Evolutionary conservation across 1,140 invertebrate genomes (phyloP), one percentile per base, ranked within the genome.

Genomic region (Watersipora subatra): DNA sequence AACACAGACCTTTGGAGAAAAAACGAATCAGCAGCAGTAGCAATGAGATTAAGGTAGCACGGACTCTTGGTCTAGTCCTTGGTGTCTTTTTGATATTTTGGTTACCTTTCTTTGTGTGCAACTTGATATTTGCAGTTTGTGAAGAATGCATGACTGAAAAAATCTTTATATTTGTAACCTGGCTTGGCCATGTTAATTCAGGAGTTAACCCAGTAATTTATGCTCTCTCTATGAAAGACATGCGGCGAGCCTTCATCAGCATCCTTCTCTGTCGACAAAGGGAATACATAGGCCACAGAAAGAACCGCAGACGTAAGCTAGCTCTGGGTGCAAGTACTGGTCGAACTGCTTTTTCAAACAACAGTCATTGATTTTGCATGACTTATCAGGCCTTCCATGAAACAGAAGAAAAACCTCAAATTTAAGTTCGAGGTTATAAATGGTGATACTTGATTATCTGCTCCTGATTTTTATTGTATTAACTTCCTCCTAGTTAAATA

Each of bases 61-160:
- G 93, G 22, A 97, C 94, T 0, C 84, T 98, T 64, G 93, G 93
- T 17, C 96, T 99, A 64, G 82, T 84, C 2, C 96, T 99, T 62
- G 93, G 90, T 66, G 92, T 93, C 0, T 98, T 99, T 74, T 90
- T 89, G 19, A 82, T 96, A 64, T 98, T 94, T 76, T 99, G 94
- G 95, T 81, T 97, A 29, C 95, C 95, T 1, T 99, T 96, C 78
- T 96, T 97, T 78, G 88, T 94, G 0, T 83, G 94, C 29, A 92
- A 93, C 1, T 79, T 95, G 12, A 85, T 95, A 28, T 69, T 84
- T 87, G 73, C 90, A 87, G 77, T 80, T n/a, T 93, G 93, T 73
- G 80, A 89, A 1, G 67, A 70, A 2, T 81, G 77, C 73, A 64
- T 85, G 82, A 66, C 68, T 62, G 69, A 71, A 1, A 72, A 73